phyloP scores from a whole-genome alignment of 2,888 invertebrate genomes.

The Mactromeris polynyma region DNA sequence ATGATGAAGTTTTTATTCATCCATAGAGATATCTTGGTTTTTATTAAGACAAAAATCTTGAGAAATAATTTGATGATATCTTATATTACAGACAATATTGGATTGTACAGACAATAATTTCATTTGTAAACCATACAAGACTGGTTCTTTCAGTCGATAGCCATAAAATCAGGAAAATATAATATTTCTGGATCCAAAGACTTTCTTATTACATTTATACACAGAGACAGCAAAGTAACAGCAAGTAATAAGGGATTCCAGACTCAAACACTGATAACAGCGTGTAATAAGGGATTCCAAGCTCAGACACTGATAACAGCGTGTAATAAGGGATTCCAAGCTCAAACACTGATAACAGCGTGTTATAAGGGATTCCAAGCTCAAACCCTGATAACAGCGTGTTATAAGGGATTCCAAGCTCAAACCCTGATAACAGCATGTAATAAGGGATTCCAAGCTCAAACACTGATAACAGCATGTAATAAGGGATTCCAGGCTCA shows the following conservation, averaged over 20 bases:
- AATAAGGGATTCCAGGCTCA: too few relatives aligned
- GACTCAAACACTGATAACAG: not conserved
- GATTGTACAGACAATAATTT: not conserved
- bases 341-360: too few relatives aligned
- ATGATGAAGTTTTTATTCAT: not conserved
- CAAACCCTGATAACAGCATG: too few relatives aligned
- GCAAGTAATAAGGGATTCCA: not conserved
- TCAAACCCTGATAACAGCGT: too few relatives aligned
- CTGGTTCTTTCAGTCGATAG: not conserved
- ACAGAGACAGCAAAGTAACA: not conserved
- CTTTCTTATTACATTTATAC: not conserved
- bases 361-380: too few relatives aligned
- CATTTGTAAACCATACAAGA: not conserved
- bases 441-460: too few relatives aligned
- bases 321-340: too few relatives aligned
- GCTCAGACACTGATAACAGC: too few relatives aligned
- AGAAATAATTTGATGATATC: slow-evolving; percentile 13
- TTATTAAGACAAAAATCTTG: not conserved
- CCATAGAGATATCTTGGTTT: not conserved
- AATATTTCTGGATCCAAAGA: not conserved
- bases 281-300: too few relatives aligned
- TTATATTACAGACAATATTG: not conserved
- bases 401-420: too few relatives aligned
- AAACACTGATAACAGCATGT: too few relatives aligned
- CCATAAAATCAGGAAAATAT: not conserved